Evolutionary conservation across 2,888 invertebrate species (phyloP), one percentile per base, ranked within the genome.

Genomic region (Lutraria lutraria): DNA sequence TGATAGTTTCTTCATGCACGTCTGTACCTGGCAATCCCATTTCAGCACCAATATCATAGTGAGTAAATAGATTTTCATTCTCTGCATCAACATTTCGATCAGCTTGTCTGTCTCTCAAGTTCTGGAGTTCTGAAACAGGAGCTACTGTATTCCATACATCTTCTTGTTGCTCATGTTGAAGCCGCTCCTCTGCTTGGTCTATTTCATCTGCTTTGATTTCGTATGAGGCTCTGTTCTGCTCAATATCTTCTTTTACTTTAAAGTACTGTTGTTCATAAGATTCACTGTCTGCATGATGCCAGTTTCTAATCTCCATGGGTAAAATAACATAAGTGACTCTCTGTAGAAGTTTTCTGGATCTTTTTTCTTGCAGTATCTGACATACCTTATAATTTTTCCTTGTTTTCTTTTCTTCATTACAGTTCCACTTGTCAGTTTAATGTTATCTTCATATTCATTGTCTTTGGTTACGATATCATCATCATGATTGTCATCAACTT

Each of bases 251-350:
- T 52, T 90, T 87, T 29, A 93, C 29, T 19, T 93, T 93, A 56
- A 88, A 89, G 0, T 92, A 92, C 81, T 93, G 92, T 10, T 92
- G 85, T 89, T 92, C 91, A 60, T 92, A 91, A 52, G 92, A 85
- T 19, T 91, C 92, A 83, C 92, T 92, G 43, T 89, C 92, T 87
- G 93, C 92, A 43, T 92, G 85, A 4, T 90, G 16, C 2, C 56
- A 82, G n/a, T n/a, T n/a, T n/a, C n/a, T 15, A 93, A 21, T 56
- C 15, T 10, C 54, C 54, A 13, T 54, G 12, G 15, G 12, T 13
- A 54, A 10, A 13, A 54, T 54, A 54, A 54, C 54, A 54, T 10
- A 54, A 54, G 54, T 13, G 15, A 54, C 12, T 15, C 10, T 54
- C 15, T 10, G 10, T 54, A 54, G 10, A 10, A 13, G 15, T 54